Base-by-base conservation (phyloP, 2,113 vertebrate species). In the Orientallactaga bullata region DNA sequence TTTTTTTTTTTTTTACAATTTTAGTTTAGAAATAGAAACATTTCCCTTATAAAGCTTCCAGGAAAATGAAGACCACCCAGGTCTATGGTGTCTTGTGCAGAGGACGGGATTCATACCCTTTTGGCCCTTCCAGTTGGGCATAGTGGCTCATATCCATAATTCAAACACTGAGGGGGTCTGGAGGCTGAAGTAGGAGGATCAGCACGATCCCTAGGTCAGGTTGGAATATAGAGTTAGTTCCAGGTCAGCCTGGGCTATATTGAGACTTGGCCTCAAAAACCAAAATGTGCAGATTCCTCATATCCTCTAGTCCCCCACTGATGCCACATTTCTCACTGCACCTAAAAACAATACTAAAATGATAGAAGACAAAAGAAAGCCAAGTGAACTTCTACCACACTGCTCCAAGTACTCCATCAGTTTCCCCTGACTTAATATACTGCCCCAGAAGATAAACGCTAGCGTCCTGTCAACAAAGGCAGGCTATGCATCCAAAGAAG, bases 381-480 rank as follows among this genome's bases (percentile, higher is more conserved):
- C 61, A 63, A 69, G 77, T 5, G 81, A 42, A 65, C 88, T 91
- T 82, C 78, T 4, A 93, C 7, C 2, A 91, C 83, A 79, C 39
- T 85, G 26, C 74, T 87, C 1, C 6, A 94, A 96, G 87, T 60
- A 81, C 96, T 92, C 88, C 39, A 94, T n/a, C 74, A 65, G 83
- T 95, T 90, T 93, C 63, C 61, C 7, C 51, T 92, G 90, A 95
- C 97, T 97, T 97, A 51, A 79, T 88, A 83, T 63, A 96, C 96
- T 77, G 97, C 47, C 28, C 7, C 15, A 82, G 96, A 96, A 92
- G 71, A 94, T 89, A 97, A 97, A 98, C 51, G 63, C 76, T 83
- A 68, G 0, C 0, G 23, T 88, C 96, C 86, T 21, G 15, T 97
- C 97, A 97, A 97, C 89, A 97, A 96, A 96, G 89, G 17, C 73